Base-by-base conservation (phyloP, 2,888 invertebrate genomes). In the Melolontha melolontha region DNA sequence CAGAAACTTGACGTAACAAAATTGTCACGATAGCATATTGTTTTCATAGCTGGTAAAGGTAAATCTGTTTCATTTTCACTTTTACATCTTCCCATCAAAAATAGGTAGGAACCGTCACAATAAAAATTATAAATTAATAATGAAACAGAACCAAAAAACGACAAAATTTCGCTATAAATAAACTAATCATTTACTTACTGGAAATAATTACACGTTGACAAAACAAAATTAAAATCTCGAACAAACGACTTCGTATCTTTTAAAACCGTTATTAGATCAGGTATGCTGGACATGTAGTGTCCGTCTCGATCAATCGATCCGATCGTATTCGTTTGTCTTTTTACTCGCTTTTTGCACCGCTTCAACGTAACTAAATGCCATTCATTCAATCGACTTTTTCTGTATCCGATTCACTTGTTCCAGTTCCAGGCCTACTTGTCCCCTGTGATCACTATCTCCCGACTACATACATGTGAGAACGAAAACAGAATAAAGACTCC, bases 201-300 rank as follows among this genome's bases (percentile, higher is more conserved):
- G 5, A 6, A 6, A 34, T 2, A 34, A 34, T 5, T 34, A 6
- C 34, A 34, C 6, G 6, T 34, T 34, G 7, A 6, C 10, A 40
- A 41, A 54, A 40, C 39, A 40, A 40, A 54, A 54, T 8, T 40
- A 16, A 17, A 34, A 52, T 54, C 39, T 54, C 17, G 17, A 39
- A 54, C 12, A 27, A 29, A 40, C 40, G 54, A 17, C 54, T 54
- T 39, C 17, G 54, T 59, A 59, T 59, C 44, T 8, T 34, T 59
- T 29, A 44, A 59, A 59, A 59, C 59, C 59, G 59, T 59, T 59
- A 59, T 59, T 59, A 59, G 59, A 59, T 59, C 59, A 44, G 44
- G 59, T 59, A 59, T 59, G 59, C 59, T 29, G 59, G 40, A 59
- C 59, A 44, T 44, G 59, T 59, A 59, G 59, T 44, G 44, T 27